These are phyloP conservation scores for Neomonachus schauinslandi DNA, from an alignment of 2,113 vertebrate genomes.

Conservation along the genomic window DNA sequence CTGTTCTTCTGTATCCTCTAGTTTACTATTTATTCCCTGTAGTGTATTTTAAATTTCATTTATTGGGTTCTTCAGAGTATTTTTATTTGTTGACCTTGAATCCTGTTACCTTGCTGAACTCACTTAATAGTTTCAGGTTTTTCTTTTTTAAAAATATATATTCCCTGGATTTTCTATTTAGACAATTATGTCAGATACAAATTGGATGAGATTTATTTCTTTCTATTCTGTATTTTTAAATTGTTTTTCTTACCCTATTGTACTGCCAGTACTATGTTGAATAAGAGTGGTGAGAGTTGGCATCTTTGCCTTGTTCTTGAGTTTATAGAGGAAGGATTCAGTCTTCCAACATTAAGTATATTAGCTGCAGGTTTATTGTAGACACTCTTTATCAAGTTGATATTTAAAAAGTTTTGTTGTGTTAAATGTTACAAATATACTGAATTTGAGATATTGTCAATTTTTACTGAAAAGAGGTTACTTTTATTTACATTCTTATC, in stretches of 20 bases:
- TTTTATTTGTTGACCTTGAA: too few relatives aligned
- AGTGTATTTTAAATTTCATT: not conserved
- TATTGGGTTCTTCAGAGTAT: not conserved
- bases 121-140: not conserved
- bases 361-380: not conserved
- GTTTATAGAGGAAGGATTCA: not conserved
- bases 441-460: not conserved
- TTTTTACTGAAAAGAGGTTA: constrained; percentile 16
- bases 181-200: not conserved
- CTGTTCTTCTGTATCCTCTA: not conserved
- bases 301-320: not conserved
- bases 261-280: not conserved
- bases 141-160: not conserved
- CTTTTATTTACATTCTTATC: not conserved
- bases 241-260: not conserved
- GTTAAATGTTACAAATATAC: not conserved
- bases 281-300: not conserved
- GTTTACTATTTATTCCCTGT: not conserved
- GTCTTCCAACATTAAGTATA: not conserved
- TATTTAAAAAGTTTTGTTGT: not conserved
- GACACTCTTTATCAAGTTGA: not conserved
- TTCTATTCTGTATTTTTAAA: not conserved
- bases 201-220: not conserved
- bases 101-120: not conserved
- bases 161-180: not conserved